These are phyloP conservation scores for Myotis yumanensis DNA, from an alignment of 2,113 vertebrate species.

Conservation along the genomic window DNA sequence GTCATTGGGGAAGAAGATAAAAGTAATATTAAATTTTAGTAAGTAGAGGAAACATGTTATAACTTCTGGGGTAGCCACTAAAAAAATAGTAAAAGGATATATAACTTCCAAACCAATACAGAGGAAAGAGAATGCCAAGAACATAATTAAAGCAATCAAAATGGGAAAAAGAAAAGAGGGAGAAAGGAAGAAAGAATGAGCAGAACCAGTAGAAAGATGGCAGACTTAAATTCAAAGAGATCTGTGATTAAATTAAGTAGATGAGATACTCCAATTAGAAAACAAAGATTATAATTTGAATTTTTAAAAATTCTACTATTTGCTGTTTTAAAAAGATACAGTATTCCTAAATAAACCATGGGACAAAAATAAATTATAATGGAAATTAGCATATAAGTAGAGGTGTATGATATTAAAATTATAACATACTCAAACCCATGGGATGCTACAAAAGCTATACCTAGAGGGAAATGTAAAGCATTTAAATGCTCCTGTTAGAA, in stretches of 20 bases:
- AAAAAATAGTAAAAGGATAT: background rate
- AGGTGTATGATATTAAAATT: background rate
- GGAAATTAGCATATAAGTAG: background rate
- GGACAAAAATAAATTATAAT: background rate
- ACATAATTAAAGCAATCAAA: background rate
- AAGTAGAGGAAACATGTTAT: background rate
- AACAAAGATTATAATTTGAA: background rate
- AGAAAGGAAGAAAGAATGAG: background rate
- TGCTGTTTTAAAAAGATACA: background rate
- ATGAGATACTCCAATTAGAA: background rate
- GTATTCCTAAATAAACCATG: background rate
- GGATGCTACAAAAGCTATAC: background rate
- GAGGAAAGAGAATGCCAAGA: background rate
- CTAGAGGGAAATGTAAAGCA: background rate
- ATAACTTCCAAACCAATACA: conserved; percentile 7
- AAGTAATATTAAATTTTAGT: conserved; percentile 33
- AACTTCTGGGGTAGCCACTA: background rate
- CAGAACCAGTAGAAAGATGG: background rate
- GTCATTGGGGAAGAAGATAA: background rate
- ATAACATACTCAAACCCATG: background rate
- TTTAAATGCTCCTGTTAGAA: background rate
- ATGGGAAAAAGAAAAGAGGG: background rate
- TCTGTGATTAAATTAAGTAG: background rate
- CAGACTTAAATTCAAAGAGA: background rate
- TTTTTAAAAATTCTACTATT: background rate